phyloP scores from a whole-genome alignment of 2,113 vertebrate genomes.

The Talpa occidentalis region DNA sequence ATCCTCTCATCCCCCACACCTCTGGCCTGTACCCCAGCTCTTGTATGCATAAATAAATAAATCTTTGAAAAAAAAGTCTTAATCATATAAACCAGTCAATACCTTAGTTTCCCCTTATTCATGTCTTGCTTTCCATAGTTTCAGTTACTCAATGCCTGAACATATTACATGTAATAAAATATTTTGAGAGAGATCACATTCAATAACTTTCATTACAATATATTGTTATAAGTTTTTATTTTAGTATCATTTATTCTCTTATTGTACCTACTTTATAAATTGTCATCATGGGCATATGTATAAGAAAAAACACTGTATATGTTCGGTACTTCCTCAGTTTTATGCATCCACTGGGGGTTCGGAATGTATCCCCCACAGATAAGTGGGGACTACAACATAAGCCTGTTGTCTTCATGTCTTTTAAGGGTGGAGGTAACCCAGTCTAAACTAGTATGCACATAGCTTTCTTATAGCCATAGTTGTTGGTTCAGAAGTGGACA shows the following conservation, averaged over 20 bases:
- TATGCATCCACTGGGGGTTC: background rate
- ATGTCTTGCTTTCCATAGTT: background rate
- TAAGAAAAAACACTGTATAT: background rate
- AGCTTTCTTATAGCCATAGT: background rate
- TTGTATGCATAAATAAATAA: no score
- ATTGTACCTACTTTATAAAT: background rate
- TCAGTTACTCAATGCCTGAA: background rate
- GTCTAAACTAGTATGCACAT: background rate
- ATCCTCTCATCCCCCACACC: no score
- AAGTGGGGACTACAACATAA: background rate
- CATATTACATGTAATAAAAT: background rate
- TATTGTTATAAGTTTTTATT: background rate
- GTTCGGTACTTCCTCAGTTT: background rate
- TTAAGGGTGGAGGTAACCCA: background rate
- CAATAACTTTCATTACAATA: background rate
- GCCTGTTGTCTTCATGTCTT: background rate
- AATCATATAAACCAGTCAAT: background rate
- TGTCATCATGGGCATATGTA: background rate
- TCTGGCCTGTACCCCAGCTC: no score
- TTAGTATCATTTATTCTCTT: background rate
- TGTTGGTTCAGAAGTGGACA: background rate
- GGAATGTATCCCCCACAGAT: background rate
- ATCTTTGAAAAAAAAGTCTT: background rate
- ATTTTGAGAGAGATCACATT: background rate
- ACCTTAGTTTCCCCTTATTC: background rate